Percentiles rank a stretch among this genome's conserved stretches.
Evolutionary conservation across 1,140 invertebrate genomes (phyloP).

Genomic region (Tetranychus urticae): DNA sequence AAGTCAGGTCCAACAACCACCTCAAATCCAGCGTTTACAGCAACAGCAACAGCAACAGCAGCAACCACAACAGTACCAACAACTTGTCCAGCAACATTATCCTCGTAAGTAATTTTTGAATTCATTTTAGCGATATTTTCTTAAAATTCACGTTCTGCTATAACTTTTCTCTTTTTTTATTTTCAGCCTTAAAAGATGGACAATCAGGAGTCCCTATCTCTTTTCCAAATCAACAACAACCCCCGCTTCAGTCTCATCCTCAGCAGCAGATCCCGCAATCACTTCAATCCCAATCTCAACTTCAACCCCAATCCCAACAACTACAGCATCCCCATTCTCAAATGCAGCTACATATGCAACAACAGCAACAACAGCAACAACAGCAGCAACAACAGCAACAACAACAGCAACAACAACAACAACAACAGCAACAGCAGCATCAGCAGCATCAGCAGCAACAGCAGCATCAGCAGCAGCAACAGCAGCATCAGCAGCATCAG

Average conservation of each 20-base stretch:
- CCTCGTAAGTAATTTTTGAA: no score
- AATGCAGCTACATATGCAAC: no score
- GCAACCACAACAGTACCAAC: slow-evolving; percentile 44
- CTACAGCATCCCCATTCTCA: slow-evolving; percentile 13
- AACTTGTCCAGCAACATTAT: not conserved
- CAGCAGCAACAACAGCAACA: slow-evolving; percentile 18
- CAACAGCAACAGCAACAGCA: slow-evolving; percentile 9
- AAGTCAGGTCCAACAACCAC: slow-evolving; percentile 19
- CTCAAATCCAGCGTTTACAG: not conserved
- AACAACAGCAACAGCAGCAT: no score
- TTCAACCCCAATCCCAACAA: slow-evolving; percentile 26
- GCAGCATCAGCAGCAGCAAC: slow-evolving; percentile 7
- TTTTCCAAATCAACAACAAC: not conserved
- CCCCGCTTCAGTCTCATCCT: not conserved
- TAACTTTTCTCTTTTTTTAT: no score
- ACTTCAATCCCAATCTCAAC: slow-evolving; percentile 23
- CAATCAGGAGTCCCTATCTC: slow-evolving; percentile 26
- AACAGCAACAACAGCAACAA: slow-evolving; percentile 21
- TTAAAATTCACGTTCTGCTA: not conserved
- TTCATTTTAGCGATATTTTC: slow-evolving; percentile 26
- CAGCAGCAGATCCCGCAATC: slow-evolving; percentile 21
- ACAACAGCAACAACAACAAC: no score
- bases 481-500: slow-evolving; percentile 18
- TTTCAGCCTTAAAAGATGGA: slow-evolving; percentile 42
- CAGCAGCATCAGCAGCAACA: slow-evolving; percentile 6